Evolutionary conservation across 1,140 invertebrate genomes (phyloP).

Genomic region (Calephelis nemesis): DNA sequence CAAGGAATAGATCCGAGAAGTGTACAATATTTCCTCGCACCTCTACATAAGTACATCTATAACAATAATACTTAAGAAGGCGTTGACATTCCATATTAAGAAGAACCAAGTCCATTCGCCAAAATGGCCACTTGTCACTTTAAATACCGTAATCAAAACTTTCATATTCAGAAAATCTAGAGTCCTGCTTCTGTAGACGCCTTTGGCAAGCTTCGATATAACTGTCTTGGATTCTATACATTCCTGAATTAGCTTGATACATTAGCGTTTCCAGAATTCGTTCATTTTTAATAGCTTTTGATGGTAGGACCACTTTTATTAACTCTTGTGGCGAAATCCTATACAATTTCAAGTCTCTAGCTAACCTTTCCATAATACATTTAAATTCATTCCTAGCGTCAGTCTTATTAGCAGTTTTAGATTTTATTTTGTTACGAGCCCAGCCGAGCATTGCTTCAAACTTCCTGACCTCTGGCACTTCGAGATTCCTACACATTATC

Average conservation of each 20-base stretch:
- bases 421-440: slow-evolving; percentile 90
- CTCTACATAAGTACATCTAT: slow-evolving; percentile 72
- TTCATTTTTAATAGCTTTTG: slow-evolving; percentile 96
- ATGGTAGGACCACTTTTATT: slow-evolving; percentile 94
- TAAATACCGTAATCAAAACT: slow-evolving; percentile 87
- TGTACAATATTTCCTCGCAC: slow-evolving; percentile 75
- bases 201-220: slow-evolving; percentile 93
- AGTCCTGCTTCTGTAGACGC: slow-evolving; percentile 92
- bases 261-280: slow-evolving; percentile 94
- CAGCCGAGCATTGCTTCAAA: slow-evolving; percentile 96
- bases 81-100: slow-evolving; percentile 71
- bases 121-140: slow-evolving; percentile 73
- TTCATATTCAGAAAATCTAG: slow-evolving; percentile 88
- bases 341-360: slow-evolving; percentile 92
- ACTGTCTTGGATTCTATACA: slow-evolving; percentile 93
- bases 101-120: slow-evolving; percentile 61
- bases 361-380: slow-evolving; percentile 94
- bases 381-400: slow-evolving; percentile 94
- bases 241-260: slow-evolving; percentile 95
- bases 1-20: slow-evolving; percentile 74
- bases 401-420: slow-evolving; percentile 86
- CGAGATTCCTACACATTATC: slow-evolving; percentile 93
- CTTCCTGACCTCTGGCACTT: slow-evolving; percentile 93
- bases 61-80: slow-evolving; percentile 78
- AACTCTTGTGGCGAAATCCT: slow-evolving; percentile 95